These are phyloP conservation scores for Popillia japonica DNA, from an alignment of 1,140 invertebrate genomes.

Conservation along the genomic window DNA sequence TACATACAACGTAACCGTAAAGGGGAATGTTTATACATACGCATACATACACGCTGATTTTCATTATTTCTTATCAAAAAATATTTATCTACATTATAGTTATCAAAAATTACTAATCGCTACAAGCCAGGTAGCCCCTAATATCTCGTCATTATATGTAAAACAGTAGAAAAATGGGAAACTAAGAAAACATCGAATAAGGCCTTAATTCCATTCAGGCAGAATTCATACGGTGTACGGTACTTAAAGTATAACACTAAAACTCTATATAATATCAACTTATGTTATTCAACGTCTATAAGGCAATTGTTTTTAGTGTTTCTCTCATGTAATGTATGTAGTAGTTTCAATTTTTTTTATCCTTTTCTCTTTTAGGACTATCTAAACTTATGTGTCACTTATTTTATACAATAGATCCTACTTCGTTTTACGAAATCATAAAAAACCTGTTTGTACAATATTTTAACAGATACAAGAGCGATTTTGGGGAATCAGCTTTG, in stretches of 20 bases:
- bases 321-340: too few relatives aligned
- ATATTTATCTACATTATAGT: constrained; percentile 24
- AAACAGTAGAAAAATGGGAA: constrained; percentile 3
- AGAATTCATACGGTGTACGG: neutral
- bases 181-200: constrained; percentile 18
- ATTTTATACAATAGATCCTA: constrained; percentile 1
- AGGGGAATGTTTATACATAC: neutral
- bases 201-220: constrained; percentile 21
- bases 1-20: too few relatives aligned
- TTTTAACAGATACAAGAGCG: constrained; percentile 16
- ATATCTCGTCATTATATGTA: constrained; percentile 11
- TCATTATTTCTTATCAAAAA: constrained; percentile 20
- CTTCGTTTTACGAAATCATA: constrained; percentile 31
- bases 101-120: constrained; percentile 22
- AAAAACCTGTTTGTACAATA: constrained; percentile 34
- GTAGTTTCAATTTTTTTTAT: neutral
- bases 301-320: too few relatives aligned
- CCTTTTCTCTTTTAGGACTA: too few relatives aligned
- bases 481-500: constrained; percentile 48
- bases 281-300: constrained; percentile 35
- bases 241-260: constrained; percentile 9
- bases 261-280: constrained; percentile 8
- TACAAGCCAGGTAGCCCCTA: constrained; percentile 9
- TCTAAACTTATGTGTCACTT: constrained; percentile 26
- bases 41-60: too few relatives aligned